Evolutionary conservation across 35 echinoderm and acorn worm species (phyloP), one percentile per base, ranked within the genome.

Genomic region (Diadema setosum): DNA sequence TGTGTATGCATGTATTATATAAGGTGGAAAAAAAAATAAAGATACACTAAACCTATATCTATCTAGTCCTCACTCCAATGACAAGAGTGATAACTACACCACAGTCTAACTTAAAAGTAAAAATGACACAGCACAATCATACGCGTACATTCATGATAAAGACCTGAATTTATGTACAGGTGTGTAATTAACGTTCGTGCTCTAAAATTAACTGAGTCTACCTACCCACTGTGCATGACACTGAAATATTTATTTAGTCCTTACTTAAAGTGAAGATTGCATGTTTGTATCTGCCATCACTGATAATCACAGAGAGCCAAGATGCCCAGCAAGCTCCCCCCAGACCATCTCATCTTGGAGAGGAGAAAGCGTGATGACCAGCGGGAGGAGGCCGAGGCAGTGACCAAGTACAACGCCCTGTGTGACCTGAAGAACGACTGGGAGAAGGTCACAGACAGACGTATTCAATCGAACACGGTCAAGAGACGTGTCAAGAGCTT

Each of bases 371-470:
- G 87, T 70, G 92, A 94, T 83, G 96, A 94, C 64, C 70, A 84
- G 49, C 46, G 96, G 42, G 93, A 98, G 57, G 96, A 98, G 60
- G 96, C 96, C 16, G 96, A 85, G 46, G 89, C 96, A 39, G 82
- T 86, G 21, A 94, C 92, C 42, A 94, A 91, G 46, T 99, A 99
- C 52, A 99, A 99, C 59, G 93, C 93, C 15, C 74, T 99, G 20
- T 99, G 73, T 49, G 96, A 99, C 74, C 46, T 99, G 41, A 99
- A 99, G 57, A 99, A 99, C 50, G 96, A 99, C 58, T 99, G 96
- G 96, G 96, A 99, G 46, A 84, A 81, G 36, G 95, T 90, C 59
- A 99, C 96, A 35, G 96, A 99, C 76, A 80, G 83, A 44, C 45
- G 96, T 25, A 99, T 99, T 39, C 96, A 95, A 64, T 70, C 88